These are phyloP conservation scores for Brachymystax lenok DNA, from an alignment of 2,797 vertebrate species.

Conservation along the genomic window DNA sequence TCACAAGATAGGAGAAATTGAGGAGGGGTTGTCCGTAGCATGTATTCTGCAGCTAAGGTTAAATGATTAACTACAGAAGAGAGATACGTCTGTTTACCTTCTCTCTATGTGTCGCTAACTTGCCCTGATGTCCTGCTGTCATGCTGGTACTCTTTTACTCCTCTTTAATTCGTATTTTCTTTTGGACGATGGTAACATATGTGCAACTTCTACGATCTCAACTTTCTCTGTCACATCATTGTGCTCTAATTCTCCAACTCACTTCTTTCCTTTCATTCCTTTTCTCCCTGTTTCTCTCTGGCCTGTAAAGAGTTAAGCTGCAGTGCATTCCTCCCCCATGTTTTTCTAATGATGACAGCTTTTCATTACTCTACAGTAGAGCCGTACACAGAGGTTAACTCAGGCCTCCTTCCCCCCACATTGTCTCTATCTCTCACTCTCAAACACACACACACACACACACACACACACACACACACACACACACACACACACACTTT, in stretches of 20 bases:
- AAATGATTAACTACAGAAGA: neutral
- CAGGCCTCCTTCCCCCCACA: neutral
- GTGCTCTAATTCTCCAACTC: neutral
- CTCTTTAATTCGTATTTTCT: slow-evolving; percentile 3
- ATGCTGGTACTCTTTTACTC: neutral
- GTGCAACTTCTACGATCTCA: slow-evolving; percentile 10
- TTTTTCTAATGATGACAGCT: slow-evolving; percentile 38
- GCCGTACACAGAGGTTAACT: neutral
- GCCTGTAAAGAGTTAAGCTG: slow-evolving; percentile 25
- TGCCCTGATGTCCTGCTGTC: neutral
- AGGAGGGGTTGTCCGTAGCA: slow-evolving; percentile 24
- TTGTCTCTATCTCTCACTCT: slow-evolving; percentile 2
- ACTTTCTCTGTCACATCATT: slow-evolving; percentile 21
- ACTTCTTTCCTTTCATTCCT: neutral
- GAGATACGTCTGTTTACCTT: neutral
- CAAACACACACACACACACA: neutral
- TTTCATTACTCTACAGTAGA: slow-evolving; percentile 45
- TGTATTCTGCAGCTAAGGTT: slow-evolving; percentile 23
- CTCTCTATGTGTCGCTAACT: neutral
- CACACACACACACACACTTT: too few relatives aligned
- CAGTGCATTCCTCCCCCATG: slow-evolving; percentile 18
- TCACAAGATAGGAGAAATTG: neutral
- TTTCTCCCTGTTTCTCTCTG: neutral
- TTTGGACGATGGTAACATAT: neutral
- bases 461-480: too few relatives aligned